Conservation (phyloP, 23 tunicate genomes). For the Oikopleura dioica region DNA sequence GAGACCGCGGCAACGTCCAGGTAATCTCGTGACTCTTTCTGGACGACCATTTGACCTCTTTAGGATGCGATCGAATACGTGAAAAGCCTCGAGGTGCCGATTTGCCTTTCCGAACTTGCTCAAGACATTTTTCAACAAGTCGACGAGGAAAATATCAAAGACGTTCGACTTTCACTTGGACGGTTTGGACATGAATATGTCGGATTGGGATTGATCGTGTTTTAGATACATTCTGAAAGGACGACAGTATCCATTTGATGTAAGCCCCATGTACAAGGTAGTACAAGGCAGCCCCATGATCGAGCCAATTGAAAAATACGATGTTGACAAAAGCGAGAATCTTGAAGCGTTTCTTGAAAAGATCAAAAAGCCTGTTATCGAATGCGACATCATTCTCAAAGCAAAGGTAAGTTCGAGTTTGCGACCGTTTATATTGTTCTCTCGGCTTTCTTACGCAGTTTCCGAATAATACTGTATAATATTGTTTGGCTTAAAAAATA, state of each 20-base stretch:
- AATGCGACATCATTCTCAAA: constrained; percentile 5
- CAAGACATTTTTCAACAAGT: constrained; percentile 4
- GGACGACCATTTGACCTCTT: background rate
- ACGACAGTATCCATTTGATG: background rate
- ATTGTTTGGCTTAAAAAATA: too few relatives aligned
- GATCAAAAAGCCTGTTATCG: constrained; percentile 1
- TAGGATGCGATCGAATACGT: constrained; percentile 11
- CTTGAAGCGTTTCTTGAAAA: background rate
- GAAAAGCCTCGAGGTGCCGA: background rate
- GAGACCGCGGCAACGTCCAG: constrained; percentile 7
- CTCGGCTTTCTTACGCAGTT: too few relatives aligned
- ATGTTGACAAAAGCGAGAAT: background rate
- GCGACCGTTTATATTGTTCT: too few relatives aligned
- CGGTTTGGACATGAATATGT: too few relatives aligned
- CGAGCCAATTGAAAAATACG: background rate
- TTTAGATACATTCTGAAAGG: background rate
- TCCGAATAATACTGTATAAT: too few relatives aligned
- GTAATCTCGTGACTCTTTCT: background rate
- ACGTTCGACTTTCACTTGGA: background rate
- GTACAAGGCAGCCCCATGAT: background rate
- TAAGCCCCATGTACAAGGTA: background rate
- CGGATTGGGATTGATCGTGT: too few relatives aligned
- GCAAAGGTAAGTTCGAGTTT: constrained; percentile 5
- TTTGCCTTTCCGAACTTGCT: background rate
- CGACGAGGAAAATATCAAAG: constrained; percentile 2